A percentile compares a stretch with the other conserved stretches of the same genome.
phyloP scores from a whole-genome alignment of 2,113 vertebrate species.

The Fregetta grallaria region DNA sequence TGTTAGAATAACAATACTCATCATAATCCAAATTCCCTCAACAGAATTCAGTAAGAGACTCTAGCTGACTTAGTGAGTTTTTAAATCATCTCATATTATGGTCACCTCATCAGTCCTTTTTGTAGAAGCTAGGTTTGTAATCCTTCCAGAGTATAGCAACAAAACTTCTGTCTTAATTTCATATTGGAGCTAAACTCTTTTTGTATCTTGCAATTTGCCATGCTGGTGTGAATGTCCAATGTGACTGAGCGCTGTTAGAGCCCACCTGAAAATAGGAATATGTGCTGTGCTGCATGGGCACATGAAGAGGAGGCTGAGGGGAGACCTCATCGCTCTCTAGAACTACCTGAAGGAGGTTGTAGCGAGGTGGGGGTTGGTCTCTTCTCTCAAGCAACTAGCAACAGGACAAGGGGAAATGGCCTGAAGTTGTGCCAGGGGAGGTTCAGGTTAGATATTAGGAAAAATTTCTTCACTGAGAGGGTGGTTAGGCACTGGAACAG shows the following conservation, averaged over 20 bases:
- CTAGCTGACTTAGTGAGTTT: not conserved
- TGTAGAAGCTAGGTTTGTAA: not conserved
- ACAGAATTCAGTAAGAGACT: not conserved
- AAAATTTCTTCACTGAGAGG: too few species aligned
- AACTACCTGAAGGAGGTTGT: too few species aligned
- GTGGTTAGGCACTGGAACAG: too few species aligned
- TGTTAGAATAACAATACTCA: not conserved
- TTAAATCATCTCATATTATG: not conserved
- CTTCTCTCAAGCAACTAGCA: too few species aligned
- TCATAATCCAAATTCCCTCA: not conserved
- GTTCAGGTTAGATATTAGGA: too few species aligned
- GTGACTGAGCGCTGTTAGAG: not conserved
- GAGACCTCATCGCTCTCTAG: too few species aligned
- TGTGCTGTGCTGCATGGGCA: accelerated
- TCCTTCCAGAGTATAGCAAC: not conserved
- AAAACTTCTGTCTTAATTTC: not conserved
- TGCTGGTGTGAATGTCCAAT: accelerated
- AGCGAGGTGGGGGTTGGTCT: too few species aligned
- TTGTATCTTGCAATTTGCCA: not conserved
- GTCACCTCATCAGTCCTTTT: not conserved
- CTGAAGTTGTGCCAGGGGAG: too few species aligned
- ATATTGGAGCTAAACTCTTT: not conserved
- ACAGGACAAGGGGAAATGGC: too few species aligned
- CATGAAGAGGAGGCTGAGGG: too few species aligned
- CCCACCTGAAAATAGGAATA: too few species aligned